These are phyloP conservation scores for Drosophila kuntzei DNA, from an alignment of 2,888 invertebrate genomes.

Conservation along the genomic window DNA sequence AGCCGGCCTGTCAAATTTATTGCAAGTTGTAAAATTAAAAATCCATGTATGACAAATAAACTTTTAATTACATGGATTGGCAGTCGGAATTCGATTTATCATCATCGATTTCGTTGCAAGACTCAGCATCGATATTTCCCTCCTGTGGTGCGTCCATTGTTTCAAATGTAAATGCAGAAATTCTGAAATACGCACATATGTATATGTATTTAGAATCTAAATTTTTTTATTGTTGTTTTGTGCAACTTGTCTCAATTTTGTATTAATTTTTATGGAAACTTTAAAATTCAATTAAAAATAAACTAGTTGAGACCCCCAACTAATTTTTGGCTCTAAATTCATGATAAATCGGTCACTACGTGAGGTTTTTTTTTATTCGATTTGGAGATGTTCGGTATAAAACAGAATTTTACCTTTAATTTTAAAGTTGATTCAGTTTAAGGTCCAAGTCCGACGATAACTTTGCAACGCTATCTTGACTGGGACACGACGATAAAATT, in stretches of 20 bases:
- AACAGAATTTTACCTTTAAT: too few relatives aligned
- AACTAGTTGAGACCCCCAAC: too few relatives aligned
- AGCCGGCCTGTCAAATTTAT: conserved; percentile 71
- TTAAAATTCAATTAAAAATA: too few relatives aligned
- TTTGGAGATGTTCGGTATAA: too few relatives aligned
- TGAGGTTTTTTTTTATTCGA: too few relatives aligned
- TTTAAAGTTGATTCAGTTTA: too few relatives aligned
- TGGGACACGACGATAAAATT: neutral
- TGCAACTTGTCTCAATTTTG: too few relatives aligned
- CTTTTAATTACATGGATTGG: conserved; percentile 65
- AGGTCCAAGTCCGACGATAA: neutral
- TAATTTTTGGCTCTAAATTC: too few relatives aligned
- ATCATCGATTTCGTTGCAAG: conserved; percentile 66
- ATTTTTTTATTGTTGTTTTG: too few relatives aligned
- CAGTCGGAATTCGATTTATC: conserved; percentile 72
- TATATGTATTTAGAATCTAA: too few relatives aligned
- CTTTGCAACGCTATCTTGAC: conserved; percentile 23
- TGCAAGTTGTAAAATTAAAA: neutral
- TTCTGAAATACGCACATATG: conserved; percentile 20
- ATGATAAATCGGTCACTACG: too few relatives aligned
- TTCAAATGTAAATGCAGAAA: conserved; percentile 37
- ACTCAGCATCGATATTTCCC: conserved; percentile 62
- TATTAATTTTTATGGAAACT: too few relatives aligned
- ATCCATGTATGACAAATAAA: neutral
- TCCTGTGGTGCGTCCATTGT: conserved; percentile 71